Percentiles rank a stretch among this genome's conserved stretches.
Evolutionary conservation across 2,797 vertebrate species (phyloP).

Genomic region (Mallotus villosus): DNA sequence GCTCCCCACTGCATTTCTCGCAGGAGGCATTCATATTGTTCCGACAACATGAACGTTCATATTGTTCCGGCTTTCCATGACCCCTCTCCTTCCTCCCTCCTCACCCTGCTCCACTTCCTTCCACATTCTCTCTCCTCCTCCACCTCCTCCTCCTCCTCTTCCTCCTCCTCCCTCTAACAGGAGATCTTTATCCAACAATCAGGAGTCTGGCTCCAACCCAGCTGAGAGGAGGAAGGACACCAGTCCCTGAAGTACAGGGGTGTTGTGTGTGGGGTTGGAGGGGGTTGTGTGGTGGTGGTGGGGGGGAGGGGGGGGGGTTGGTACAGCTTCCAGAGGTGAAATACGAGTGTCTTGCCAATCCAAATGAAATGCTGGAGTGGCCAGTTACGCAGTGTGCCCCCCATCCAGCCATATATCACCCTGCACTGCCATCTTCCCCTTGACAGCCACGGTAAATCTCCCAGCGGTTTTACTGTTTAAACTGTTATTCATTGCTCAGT

Average conservation of each 20-base stretch:
- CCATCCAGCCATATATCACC: slow-evolving; percentile 56
- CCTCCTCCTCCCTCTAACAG: not conserved
- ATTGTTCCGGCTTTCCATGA: not conserved
- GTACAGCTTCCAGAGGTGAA: slow-evolving; percentile 44
- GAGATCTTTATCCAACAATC: slow-evolving; percentile 59
- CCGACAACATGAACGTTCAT: not conserved
- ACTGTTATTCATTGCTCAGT: slow-evolving; percentile 61
- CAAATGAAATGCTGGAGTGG: slow-evolving; percentile 63
- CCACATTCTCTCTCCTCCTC: not conserved
- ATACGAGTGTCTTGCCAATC: slow-evolving; percentile 68
- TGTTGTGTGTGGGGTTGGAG: too few species aligned
- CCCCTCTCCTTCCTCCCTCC: not conserved
- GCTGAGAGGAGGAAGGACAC: slow-evolving; percentile 60
- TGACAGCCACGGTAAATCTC: slow-evolving; percentile 66
- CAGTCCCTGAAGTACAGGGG: slow-evolving; percentile 42
- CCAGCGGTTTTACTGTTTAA: slow-evolving; percentile 65
- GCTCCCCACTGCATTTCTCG: too few species aligned
- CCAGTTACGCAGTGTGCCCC: slow-evolving; percentile 45
- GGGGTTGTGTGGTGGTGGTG: not conserved
- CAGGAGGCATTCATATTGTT: not conserved
- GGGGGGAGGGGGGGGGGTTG: not conserved
- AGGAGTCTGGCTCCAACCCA: slow-evolving; percentile 35
- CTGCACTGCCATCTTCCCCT: slow-evolving; percentile 52
- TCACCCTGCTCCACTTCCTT: not conserved
- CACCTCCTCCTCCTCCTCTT: not conserved